A percentile compares a stretch with the other conserved stretches of the same genome.
Evolutionary conservation across 2,888 invertebrate species (phyloP).

Genomic region (Lepidochrysops patricia): DNA sequence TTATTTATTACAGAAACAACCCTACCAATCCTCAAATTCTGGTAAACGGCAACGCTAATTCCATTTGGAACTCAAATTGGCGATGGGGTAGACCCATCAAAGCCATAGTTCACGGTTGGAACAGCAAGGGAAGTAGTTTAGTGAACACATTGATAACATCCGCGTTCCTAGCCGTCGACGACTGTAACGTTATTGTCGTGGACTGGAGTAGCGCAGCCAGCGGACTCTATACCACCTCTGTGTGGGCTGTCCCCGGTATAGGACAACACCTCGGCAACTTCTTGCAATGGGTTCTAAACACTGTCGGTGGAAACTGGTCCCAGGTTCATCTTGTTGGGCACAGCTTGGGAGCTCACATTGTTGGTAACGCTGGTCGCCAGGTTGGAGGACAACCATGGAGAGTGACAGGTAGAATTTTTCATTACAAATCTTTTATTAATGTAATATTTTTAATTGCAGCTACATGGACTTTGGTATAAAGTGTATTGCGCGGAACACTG

Average conservation of each 20-base stretch:
- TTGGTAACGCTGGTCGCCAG: conserved; percentile 39
- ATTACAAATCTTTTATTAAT: too few species aligned
- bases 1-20: conserved; percentile 27
- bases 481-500: neutral
- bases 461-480: neutral
- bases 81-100: conserved; percentile 30
- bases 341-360: conserved; percentile 49
- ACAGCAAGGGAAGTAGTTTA: conserved; percentile 28
- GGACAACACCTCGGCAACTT: conserved; percentile 32
- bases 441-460: neutral
- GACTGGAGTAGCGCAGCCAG: conserved; percentile 37
- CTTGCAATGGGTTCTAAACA: conserved; percentile 36
- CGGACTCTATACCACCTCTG: conserved; percentile 24
- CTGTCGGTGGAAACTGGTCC: conserved; percentile 36
- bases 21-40: conserved; percentile 33
- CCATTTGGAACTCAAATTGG: conserved; percentile 36
- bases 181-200: conserved; percentile 40
- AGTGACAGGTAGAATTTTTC: conserved; percentile 30
- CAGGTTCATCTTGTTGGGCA: conserved; percentile 43
- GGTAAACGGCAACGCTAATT: conserved; percentile 30
- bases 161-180: conserved; percentile 34
- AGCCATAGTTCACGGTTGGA: conserved; percentile 43
- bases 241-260: conserved; percentile 23
- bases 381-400: conserved; percentile 29
- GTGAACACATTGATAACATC: conserved; percentile 32